Conservation (phyloP, 2,888 invertebrate species). For the Drosophila neutralis region DNA sequence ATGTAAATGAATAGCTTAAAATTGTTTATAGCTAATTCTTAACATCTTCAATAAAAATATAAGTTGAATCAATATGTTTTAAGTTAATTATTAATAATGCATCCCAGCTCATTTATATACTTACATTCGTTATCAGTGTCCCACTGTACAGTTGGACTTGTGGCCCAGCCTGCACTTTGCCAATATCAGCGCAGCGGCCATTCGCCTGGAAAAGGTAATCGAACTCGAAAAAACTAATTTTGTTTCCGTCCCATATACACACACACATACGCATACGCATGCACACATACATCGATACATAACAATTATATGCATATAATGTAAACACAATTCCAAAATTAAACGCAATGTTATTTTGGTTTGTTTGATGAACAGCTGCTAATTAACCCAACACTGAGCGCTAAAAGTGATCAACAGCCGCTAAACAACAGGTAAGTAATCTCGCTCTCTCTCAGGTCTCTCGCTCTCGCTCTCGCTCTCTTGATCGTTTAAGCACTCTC, state of each 20-base stretch:
- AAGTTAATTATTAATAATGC: background rate
- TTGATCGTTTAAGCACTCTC: background rate
- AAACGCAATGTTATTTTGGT: background rate
- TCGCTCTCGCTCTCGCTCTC: constrained; percentile 7
- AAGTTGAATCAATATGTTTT: background rate
- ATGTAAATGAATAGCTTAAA: background rate
- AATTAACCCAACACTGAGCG: constrained; percentile 47
- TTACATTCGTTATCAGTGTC: background rate
- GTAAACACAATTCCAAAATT: constrained; percentile 1
- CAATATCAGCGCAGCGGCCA: constrained; percentile 29
- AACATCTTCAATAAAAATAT: background rate
- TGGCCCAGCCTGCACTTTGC: constrained; percentile 26
- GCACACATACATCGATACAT: background rate
- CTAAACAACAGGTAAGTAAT: background rate
- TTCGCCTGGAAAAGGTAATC: constrained; percentile 49
- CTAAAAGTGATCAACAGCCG: constrained; percentile 42
- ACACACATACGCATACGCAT: background rate
- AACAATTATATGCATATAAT: background rate
- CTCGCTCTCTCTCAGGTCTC: constrained; percentile 2
- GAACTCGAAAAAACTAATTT: constrained; percentile 35
- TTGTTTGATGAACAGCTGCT: constrained; percentile 33
- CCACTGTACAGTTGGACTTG: constrained; percentile 35
- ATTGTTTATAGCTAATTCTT: background rate
- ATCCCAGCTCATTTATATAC: background rate
- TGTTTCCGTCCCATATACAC: constrained; percentile 11